These are phyloP conservation scores for Lamellibrachia satsuma DNA, from an alignment of 2,888 invertebrate genomes.

Conservation along the genomic window DNA sequence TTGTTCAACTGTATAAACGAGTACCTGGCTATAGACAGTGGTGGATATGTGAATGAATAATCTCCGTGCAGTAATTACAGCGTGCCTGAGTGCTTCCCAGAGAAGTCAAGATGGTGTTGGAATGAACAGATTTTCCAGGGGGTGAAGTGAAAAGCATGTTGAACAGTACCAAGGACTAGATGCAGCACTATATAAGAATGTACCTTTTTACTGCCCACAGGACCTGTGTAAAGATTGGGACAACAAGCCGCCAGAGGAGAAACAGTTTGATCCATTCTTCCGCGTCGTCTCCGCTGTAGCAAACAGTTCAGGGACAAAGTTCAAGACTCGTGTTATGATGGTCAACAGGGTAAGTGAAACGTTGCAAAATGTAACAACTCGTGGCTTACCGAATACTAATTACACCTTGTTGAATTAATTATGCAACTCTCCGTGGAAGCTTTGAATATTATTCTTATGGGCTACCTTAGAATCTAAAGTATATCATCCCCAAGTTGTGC, in stretches of 20 bases:
- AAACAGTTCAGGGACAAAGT: slow-evolving; percentile 61
- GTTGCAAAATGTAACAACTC: too few species aligned
- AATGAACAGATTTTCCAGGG: background rate
- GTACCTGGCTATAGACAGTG: too few species aligned
- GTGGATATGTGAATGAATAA: too few species aligned
- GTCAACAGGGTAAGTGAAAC: slow-evolving; percentile 56
- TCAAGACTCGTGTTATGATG: slow-evolving; percentile 60
- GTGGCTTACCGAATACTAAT: background rate
- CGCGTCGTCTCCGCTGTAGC: slow-evolving; percentile 61
- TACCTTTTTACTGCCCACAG: slow-evolving; percentile 40
- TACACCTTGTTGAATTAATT: background rate
- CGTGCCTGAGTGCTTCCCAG: background rate
- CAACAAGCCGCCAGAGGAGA: slow-evolving; percentile 53
- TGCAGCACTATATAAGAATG: background rate
- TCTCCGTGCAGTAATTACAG: too few species aligned
- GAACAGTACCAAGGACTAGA: background rate
- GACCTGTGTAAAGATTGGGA: slow-evolving; percentile 60
- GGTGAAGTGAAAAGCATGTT: background rate
- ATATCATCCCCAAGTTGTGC: too few species aligned
- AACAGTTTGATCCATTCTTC: slow-evolving; percentile 60
- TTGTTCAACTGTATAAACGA: too few species aligned
- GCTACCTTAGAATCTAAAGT: too few species aligned
- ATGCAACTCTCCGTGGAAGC: background rate
- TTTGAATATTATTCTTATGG: background rate
- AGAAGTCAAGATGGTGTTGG: background rate